Evolutionary conservation across 2,113 vertebrate genomes (phyloP).

Genomic region (Lepidothrix coronata): DNA sequence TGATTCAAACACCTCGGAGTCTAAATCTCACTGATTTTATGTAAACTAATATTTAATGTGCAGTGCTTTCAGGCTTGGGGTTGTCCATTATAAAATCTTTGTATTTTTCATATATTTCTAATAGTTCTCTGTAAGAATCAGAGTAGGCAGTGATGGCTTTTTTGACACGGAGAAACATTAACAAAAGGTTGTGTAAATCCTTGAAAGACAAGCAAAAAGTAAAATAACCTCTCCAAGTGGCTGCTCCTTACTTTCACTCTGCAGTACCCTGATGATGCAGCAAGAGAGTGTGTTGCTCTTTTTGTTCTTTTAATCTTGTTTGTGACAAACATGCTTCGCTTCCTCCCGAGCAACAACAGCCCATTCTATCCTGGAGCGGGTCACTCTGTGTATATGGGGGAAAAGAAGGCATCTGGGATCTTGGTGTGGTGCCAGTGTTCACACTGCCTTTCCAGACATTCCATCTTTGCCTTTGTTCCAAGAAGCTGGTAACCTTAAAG

Average conservation of each 20-base stretch:
- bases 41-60: background rate
- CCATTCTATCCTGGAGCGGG: background rate
- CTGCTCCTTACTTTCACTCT: background rate
- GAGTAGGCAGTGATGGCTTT: background rate
- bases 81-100: background rate
- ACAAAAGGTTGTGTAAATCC: background rate
- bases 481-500: background rate
- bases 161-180: background rate
- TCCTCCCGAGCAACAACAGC: background rate
- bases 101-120: background rate
- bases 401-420: background rate
- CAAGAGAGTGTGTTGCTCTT: background rate
- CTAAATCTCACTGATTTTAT: background rate
- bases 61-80: background rate
- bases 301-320: constrained; percentile 32
- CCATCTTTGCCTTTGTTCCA: background rate
- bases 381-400: background rate
- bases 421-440: constrained; percentile 22
- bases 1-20: background rate
- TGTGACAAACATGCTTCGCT: background rate
- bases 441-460: constrained; percentile 21
- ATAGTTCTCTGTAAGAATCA: background rate
- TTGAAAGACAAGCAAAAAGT: background rate
- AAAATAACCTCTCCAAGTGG: background rate
- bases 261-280: background rate